Evolutionary conservation across 1,140 invertebrate genomes (phyloP), one percentile per base, ranked within the genome.

Genomic region (Drosophila teissieri): DNA sequence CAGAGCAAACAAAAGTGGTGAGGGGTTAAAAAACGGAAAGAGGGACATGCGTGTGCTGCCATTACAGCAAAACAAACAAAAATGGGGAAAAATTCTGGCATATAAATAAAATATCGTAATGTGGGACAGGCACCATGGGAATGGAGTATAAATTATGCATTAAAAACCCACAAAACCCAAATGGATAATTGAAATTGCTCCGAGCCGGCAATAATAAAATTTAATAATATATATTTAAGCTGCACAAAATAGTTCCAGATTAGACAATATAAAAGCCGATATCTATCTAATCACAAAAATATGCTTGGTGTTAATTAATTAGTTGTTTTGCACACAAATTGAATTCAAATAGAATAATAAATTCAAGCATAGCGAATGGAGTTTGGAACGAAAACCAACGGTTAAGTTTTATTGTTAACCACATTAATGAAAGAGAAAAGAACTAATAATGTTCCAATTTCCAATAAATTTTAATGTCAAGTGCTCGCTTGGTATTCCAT

Each of bases 21-120:
- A 17, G 15, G 46, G 17, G 27, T 27, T 52, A 15, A 53, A 61
- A 56, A 46, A 56, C 19, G 12, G 36, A 15, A 0, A 22, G 37
- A 11, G 15, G 8, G 8, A 40, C 19, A 22, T 55, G 78, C 65
- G 62, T 67, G 62, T 67, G 62, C 70, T 68, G 72, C 67, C 75
- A 72, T 74, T 81, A 67, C 78, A 84, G 85, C 80, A 62, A 85
- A 80, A 78, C 81, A 80, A 78, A 81, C 68, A 49, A 65, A 75
- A 82, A 48, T 34, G 31, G 8, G 64, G 49, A 70, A 49, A 69
- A 57, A 70, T 56, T 36, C 62, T 67, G 49, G 73, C 56, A 56
- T 77, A 77, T 77, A 77, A 77, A 76, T 76, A 76, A 75, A 65
- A 76, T 67, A 76, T 76, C 62, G 62, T 52, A 76, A 67, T 76